These are phyloP conservation scores for Gopherus evgoodei DNA, from an alignment of 2,113 vertebrate species.

Conservation along the genomic window DNA sequence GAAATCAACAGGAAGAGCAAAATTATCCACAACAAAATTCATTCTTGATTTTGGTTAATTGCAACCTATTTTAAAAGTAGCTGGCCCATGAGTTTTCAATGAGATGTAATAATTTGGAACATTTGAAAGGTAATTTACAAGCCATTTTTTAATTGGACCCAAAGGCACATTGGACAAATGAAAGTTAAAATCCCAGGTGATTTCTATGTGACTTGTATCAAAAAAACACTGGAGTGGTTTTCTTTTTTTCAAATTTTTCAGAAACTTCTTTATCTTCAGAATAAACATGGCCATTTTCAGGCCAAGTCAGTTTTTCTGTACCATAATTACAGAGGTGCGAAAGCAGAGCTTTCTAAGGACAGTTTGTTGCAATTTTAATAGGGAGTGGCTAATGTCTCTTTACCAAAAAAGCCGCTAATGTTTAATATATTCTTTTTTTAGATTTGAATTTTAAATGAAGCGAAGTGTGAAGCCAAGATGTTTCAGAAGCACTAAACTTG, in stretches of 20 bases:
- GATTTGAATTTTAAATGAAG: not conserved
- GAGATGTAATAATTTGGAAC: not conserved
- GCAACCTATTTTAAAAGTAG: not conserved
- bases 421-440: not conserved
- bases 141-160: not conserved
- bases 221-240: accelerated
- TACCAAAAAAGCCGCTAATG: not conserved
- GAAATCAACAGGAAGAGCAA: not conserved
- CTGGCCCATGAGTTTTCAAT: not conserved
- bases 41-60: not conserved
- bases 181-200: not conserved
- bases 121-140: not conserved
- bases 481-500: not conserved
- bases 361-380: not conserved
- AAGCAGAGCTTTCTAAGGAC: not conserved
- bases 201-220: not conserved
- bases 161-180: not conserved
- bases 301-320: not conserved
- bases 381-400: not conserved
- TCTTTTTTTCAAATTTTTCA: not conserved
- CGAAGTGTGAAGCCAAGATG: not conserved
- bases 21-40: not conserved
- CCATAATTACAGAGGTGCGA: not conserved
- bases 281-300: not conserved
- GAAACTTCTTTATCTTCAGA: not conserved